Percentiles rank a stretch among this genome's conserved stretches.
Conservation (phyloP, 92 coral and sea anemone species). For the Porites divaricata region DNA sequence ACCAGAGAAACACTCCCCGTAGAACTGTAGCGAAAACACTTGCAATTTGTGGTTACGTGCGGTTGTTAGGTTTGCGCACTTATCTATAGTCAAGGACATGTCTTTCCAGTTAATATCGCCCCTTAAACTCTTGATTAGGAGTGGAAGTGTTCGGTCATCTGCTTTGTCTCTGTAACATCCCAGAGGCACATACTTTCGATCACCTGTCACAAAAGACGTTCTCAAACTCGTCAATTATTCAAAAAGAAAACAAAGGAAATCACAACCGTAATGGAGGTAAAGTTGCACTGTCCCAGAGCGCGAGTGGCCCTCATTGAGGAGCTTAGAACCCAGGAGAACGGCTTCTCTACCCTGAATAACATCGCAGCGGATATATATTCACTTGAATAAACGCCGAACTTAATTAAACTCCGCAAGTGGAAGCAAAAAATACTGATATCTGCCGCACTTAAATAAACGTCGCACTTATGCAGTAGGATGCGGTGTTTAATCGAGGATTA, state of each 20-base stretch:
- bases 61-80: slow-evolving; percentile 49
- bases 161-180: slow-evolving; percentile 58
- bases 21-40: slow-evolving; percentile 72
- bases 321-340: too few relatives aligned
- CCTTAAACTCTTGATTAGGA: slow-evolving; percentile 40
- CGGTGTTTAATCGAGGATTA: too few relatives aligned
- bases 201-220: neutral
- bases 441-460: too few relatives aligned
- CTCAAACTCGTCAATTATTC: too few relatives aligned
- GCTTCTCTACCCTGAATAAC: too few relatives aligned
- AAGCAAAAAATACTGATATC: too few relatives aligned
- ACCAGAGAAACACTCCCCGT: slow-evolving; percentile 77
- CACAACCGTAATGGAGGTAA: neutral
- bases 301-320: too few relatives aligned
- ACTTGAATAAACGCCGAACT: too few relatives aligned
- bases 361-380: too few relatives aligned
- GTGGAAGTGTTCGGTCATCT: slow-evolving; percentile 48
- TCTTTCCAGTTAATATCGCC: slow-evolving; percentile 54
- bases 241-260: neutral
- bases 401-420: too few relatives aligned
- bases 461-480: too few relatives aligned
- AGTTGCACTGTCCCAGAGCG: neutral
- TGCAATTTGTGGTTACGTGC: slow-evolving; percentile 21
- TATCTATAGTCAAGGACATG: slow-evolving; percentile 50
- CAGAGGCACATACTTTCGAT: slow-evolving; percentile 44